Evolutionary conservation across 2,113 vertebrate species (phyloP).

Genomic region (Mellivora capensis): DNA sequence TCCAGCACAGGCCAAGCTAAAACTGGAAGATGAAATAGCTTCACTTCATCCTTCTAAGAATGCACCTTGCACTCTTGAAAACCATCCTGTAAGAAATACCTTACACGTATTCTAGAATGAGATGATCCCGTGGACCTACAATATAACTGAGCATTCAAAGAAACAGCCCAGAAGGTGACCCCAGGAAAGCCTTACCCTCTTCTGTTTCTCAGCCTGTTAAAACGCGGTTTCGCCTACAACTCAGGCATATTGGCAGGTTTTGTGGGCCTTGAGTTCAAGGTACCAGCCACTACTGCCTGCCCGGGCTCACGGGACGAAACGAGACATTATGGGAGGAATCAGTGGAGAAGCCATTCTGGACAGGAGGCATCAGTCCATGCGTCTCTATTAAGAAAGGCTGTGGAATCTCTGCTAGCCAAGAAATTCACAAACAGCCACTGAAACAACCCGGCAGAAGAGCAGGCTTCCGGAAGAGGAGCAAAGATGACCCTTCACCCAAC

Average conservation of each 20-base stretch:
- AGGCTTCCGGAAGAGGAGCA: background rate
- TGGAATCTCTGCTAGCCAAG: background rate
- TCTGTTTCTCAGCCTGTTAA: background rate
- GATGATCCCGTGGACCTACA: background rate
- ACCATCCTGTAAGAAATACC: background rate
- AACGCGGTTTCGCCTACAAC: background rate
- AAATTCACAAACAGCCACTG: background rate
- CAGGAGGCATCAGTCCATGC: background rate
- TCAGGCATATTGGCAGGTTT: background rate
- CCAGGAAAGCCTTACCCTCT: background rate
- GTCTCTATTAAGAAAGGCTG: background rate
- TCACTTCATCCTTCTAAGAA: background rate
- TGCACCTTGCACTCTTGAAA: background rate
- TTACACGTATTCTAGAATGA: background rate
- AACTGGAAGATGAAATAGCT: background rate
- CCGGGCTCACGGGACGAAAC: background rate
- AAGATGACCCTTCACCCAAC: fast-evolving
- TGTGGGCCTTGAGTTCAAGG: background rate
- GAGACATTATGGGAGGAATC: background rate
- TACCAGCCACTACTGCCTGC: background rate
- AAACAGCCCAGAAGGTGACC: background rate
- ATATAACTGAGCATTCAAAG: background rate
- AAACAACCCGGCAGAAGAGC: background rate
- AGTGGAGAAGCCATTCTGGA: background rate
- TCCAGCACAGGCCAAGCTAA: background rate